Base-by-base conservation (phyloP, 92 coral and sea anemone genomes). In the Chrysogorgia sp. region DNA sequence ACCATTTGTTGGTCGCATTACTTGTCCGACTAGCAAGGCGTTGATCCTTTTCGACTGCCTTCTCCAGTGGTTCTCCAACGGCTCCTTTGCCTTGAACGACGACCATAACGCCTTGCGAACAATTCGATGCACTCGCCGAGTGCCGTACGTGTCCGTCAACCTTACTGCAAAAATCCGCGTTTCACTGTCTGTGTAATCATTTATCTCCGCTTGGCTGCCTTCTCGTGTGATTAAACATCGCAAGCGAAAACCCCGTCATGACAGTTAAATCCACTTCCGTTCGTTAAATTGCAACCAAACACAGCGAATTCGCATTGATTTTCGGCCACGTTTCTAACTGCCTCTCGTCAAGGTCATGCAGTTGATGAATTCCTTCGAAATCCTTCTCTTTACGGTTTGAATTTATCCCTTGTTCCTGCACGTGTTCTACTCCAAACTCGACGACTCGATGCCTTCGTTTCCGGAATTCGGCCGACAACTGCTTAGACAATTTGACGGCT, bases 251-350 rank as follows among this genome's bases (percentile, higher is more conserved):
- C 12, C 21, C 60, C 33, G 34, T 23, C 58, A 33, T 25, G 40
- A 40, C 26, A 21, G 60, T 22, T 22, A 13, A 34, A 10, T 40
- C 41, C 40, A 56, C 43, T 48, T 71, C 77, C 77, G 77, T 48
- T 48, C 41, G 43, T 3, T 31, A 71, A 71, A 48, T 71, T 52
- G 15, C 47, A 26, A 48, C 77, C 77, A 71, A 71, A 71, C 62
- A 48, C 40, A 40, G 28, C 7, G 41, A 52, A 48, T 31, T 22
- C 74, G 33, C 56, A 43, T 32, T 34, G 74, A 10, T 13, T 20
- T 67, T 67, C 41, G 74, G 74, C 74, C 20, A 32, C 3, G 56
- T 41, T 23, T 34, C 74, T 23, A 3, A 67, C 22, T 21, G 48
- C 30, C 19, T 37, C 37, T 48, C 12, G 19, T 29, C 53, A 34